Evolutionary conservation across 1,140 invertebrate species (phyloP).

Genomic region (Zaprionus africanus): DNA sequence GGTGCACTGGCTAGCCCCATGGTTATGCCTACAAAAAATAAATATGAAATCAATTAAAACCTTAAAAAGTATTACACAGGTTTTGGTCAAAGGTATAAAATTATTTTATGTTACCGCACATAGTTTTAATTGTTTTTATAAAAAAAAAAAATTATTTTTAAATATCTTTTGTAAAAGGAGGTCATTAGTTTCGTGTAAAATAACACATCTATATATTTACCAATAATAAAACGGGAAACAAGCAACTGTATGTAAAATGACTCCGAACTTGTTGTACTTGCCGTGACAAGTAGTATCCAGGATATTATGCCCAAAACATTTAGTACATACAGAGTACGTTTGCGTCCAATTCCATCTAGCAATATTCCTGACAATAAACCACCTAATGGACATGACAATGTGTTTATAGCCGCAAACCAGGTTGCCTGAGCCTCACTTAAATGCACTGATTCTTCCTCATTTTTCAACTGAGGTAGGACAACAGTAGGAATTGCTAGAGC

Average conservation of each 20-base stretch:
- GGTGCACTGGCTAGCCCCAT: constrained; percentile 87
- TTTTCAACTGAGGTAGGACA: constrained; percentile 58
- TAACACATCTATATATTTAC: constrained; percentile 38
- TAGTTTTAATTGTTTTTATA: too few species aligned
- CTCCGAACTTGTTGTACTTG: constrained; percentile 29
- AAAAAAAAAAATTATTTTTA: too few species aligned
- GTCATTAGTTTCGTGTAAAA: too few species aligned
- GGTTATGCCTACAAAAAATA: constrained; percentile 85
- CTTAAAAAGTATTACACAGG: background rate
- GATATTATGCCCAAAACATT: constrained; percentile 68
- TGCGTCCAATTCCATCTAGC: constrained; percentile 75
- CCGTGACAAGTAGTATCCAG: constrained; percentile 71
- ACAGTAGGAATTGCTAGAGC: constrained; percentile 73
- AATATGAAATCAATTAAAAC: background rate
- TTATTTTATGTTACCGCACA: background rate
- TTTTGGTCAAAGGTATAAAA: background rate
- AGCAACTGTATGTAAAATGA: constrained; percentile 71
- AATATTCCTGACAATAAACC: constrained; percentile 69
- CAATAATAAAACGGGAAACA: constrained; percentile 66
- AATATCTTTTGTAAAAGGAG: too few species aligned
- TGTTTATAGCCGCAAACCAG: constrained; percentile 81
- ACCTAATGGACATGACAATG: constrained; percentile 75
- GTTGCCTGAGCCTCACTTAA: constrained; percentile 56
- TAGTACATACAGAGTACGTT: constrained; percentile 66
- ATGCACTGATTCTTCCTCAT: constrained; percentile 48